Evolutionary conservation across 2,888 invertebrate genomes (phyloP), one percentile per base, ranked within the genome.

Genomic region (Ophion costatus): DNA sequence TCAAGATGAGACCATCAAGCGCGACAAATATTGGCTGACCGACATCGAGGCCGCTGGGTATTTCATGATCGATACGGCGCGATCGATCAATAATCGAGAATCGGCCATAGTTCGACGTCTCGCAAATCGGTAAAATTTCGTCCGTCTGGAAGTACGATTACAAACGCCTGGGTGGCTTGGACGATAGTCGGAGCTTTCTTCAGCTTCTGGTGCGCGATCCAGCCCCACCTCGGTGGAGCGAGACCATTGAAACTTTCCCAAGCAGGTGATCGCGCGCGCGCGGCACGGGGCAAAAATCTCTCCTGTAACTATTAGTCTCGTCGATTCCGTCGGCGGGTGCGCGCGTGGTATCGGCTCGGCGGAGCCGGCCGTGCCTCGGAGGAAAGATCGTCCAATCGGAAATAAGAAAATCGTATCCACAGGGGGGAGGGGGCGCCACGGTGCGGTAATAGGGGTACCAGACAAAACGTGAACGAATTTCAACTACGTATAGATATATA

Each of bases 371-470:
- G 56, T 76, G 64, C 56, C 59, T 59, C 24, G 77, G 61, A 51
- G 61, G 66, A 59, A 80, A 76, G 82, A 75, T 75, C 82, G 79
- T 64, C 75, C 82, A 57, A 71, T 80, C 59, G 85, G 85, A 85
- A 82, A 80, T 85, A 83, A 85, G 85, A 85, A 82, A 82, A 85
- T 80, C 66, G 78, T 77, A 69, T 77, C 70, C 45, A 45, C 45
- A 3, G 14, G 14, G 45, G 45, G 45, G 38, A 57, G 20, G 33
- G 74, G 79, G 70, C 66, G 33, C 59, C 69, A 75, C 73, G 56
- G 73, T 67, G 73, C 67, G 57, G 85, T 85, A 85, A 85, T 82
- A 73, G 71, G 66, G 51, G 84, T 67, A 69, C 33, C 67, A 81
- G 85, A 45, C 71, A 85, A 85, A 80, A 73, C 79, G 70, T 70